Evolutionary conservation across 2,888 invertebrate species (phyloP).

Genomic region (Phengaris arion): DNA sequence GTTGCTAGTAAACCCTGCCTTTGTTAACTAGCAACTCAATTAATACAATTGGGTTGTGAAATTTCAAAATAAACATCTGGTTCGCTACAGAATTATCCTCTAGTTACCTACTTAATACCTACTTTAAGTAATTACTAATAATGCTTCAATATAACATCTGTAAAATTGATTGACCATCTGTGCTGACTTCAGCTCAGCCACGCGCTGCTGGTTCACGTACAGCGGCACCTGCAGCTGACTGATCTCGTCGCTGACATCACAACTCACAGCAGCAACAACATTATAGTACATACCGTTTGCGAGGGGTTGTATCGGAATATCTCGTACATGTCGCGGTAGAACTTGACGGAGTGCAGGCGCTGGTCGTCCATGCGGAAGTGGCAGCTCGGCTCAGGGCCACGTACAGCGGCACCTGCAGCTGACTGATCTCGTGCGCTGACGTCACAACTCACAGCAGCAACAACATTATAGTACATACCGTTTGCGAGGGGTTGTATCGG

Average conservation of each 20-base stretch:
- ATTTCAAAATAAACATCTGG: too few species aligned
- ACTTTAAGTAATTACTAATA: background rate
- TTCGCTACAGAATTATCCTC: too few species aligned
- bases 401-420: conserved; percentile 60
- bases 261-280: conserved; percentile 59
- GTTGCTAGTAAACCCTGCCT: too few species aligned
- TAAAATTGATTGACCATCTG: too few species aligned
- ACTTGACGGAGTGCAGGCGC: conserved; percentile 72
- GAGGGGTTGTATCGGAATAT: conserved; percentile 72
- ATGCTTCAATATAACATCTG: too few species aligned
- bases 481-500: conserved; percentile 67
- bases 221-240: too few species aligned
- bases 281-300: conserved; percentile 53
- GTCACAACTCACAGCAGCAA: conserved; percentile 65
- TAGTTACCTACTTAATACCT: too few species aligned
- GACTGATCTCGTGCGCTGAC: conserved; percentile 67
- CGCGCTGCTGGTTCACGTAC: too few species aligned
- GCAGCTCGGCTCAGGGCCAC: conserved; percentile 72
- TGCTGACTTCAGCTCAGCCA: too few species aligned
- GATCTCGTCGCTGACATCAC: conserved; percentile 63
- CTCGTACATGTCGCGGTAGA: conserved; percentile 72
- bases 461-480: conserved; percentile 47
- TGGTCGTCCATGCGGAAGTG: conserved; percentile 72
- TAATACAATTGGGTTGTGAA: background rate
- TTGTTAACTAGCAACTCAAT: background rate